Conservation (phyloP, 2,888 invertebrate genomes). For the Pycnomerus fuliginosus region DNA sequence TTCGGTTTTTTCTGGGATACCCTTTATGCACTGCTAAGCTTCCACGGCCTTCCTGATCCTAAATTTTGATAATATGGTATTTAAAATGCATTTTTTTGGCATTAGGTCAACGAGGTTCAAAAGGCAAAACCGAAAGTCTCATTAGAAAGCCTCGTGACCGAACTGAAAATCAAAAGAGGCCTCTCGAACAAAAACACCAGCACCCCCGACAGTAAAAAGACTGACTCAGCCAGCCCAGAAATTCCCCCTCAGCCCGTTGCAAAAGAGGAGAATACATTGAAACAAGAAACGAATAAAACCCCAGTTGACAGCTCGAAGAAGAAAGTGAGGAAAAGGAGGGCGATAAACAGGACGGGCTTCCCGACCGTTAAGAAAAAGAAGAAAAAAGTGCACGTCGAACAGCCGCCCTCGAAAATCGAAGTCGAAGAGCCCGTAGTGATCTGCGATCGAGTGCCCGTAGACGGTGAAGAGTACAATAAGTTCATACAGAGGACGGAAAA, state of each 20-base stretch:
- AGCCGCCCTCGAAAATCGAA: constrained; percentile 19
- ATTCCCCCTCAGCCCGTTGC: neutral
- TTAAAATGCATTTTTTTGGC: no score
- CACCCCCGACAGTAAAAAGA: neutral
- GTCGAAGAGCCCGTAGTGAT: constrained; percentile 21
- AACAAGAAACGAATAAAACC: constrained; percentile 38
- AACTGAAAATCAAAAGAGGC: constrained; percentile 46
- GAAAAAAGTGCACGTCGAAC: constrained; percentile 49
- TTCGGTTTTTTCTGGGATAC: no score
- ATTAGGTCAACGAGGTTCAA: constrained; percentile 33
- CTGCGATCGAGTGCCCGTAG: constrained; percentile 69
- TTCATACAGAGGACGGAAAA: constrained; percentile 62
- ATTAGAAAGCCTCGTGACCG: constrained; percentile 46
- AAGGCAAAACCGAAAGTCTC: constrained; percentile 40
- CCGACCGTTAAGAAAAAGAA: constrained; percentile 83
- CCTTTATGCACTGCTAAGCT: neutral
- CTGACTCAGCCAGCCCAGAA: constrained; percentile 6
- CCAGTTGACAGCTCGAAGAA: constrained; percentile 43
- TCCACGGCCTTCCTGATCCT: neutral
- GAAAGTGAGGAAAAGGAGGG: constrained; percentile 66
- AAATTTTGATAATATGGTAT: neutral
- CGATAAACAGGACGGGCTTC: constrained; percentile 77
- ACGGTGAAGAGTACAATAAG: constrained; percentile 66
- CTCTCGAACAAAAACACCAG: constrained; percentile 23
- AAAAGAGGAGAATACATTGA: no score